phyloP scores from a whole-genome alignment of 2,797 vertebrate species.

The Ara ararauna region DNA sequence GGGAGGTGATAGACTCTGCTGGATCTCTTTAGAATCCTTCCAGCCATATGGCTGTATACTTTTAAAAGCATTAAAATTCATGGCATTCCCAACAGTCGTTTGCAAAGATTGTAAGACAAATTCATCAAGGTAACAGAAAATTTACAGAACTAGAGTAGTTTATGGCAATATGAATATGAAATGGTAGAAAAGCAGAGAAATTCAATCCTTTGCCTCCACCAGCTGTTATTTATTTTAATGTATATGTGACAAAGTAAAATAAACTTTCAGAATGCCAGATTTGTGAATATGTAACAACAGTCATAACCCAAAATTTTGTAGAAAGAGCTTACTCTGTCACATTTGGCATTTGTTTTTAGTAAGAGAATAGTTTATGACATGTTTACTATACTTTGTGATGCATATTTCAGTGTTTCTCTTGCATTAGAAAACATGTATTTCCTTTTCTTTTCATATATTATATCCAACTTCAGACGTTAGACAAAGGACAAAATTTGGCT shows the following conservation, averaged over 20 bases:
- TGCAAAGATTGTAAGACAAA: not conserved
- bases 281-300: not conserved
- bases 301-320: not conserved
- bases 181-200: not conserved
- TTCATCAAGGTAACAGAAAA: not conserved
- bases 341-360: not conserved
- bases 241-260: not conserved
- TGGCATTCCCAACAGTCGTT: not conserved
- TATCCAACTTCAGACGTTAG: not conserved
- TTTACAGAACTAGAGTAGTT: not conserved
- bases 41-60: not conserved
- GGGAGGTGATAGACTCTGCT: not conserved
- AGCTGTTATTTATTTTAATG: slow-evolving; percentile 9
- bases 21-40: not conserved
- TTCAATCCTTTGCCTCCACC: not conserved
- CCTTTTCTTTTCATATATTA: not conserved
- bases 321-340: not conserved
- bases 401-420: not conserved
- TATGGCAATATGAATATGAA: not conserved
- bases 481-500: not conserved
- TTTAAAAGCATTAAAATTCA: not conserved
- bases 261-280: not conserved
- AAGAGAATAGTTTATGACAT: not conserved
- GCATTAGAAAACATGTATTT: not conserved
- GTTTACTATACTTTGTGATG: not conserved